These are phyloP conservation scores for Iguana delicatissima DNA, from an alignment of 2,797 vertebrate species.

Conservation along the genomic window DNA sequence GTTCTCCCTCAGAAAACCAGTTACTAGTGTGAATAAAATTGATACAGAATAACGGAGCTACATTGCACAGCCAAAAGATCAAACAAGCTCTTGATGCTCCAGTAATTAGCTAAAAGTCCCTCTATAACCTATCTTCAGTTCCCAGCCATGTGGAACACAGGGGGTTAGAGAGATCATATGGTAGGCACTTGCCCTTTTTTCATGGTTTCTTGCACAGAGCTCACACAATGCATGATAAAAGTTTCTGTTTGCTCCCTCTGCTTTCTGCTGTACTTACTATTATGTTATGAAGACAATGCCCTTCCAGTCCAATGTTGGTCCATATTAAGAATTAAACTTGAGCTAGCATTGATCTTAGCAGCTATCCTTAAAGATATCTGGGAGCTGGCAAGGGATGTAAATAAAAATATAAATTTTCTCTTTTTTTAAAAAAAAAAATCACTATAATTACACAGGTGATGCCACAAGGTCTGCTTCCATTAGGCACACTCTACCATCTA, in stretches of 20 bases:
- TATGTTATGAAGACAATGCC: not conserved
- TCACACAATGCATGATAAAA: not conserved
- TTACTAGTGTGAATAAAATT: conserved; percentile 23
- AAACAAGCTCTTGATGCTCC: conserved; percentile 3
- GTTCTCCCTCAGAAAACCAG: not conserved
- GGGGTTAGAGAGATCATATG: not conserved
- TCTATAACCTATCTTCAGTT: conserved; percentile 22
- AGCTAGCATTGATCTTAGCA: not conserved
- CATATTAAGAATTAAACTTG: conserved; percentile 13
- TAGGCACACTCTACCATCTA: not conserved
- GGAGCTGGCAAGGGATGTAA: not conserved
- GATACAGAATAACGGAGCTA: not conserved
- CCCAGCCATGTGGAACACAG: conserved; percentile 17
- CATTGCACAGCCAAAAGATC: conserved; percentile 13
- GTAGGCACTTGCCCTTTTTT: not conserved
- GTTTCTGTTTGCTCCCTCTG: not conserved
- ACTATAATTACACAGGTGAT: too few relatives aligned
- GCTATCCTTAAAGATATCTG: not conserved
- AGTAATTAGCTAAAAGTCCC: conserved; percentile 34
- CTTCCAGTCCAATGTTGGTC: not conserved
- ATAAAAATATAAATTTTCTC: too few relatives aligned
- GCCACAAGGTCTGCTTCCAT: not conserved
- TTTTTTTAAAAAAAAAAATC: too few relatives aligned
- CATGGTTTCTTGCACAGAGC: not conserved
- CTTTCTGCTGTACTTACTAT: not conserved